Percentiles rank a stretch among this genome's conserved stretches.
Evolutionary conservation across 2,113 vertebrate genomes (phyloP).

Genomic region (Vicugna pacos): DNA sequence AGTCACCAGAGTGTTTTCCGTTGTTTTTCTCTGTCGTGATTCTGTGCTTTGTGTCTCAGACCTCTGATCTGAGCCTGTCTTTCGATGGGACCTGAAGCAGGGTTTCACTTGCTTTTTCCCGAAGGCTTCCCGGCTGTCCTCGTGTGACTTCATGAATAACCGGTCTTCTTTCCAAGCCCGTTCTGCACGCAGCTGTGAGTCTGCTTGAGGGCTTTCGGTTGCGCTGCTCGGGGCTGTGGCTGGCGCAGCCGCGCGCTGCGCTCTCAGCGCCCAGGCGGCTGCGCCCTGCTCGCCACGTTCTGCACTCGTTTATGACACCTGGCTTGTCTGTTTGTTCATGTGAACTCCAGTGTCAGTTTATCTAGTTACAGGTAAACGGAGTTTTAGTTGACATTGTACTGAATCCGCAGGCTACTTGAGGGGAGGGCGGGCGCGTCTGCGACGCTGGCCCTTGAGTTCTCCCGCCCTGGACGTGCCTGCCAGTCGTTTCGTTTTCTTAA

Average conservation of each 20-base stretch:
- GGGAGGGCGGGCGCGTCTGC: background rate
- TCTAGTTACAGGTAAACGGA: background rate
- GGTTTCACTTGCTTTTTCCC: background rate
- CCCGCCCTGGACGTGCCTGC: background rate
- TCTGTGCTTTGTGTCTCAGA: background rate
- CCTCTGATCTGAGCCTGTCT: background rate
- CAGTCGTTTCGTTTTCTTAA: background rate
- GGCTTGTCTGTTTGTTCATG: background rate
- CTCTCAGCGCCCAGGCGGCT: background rate
- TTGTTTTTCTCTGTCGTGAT: too few species aligned
- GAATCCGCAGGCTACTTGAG: background rate
- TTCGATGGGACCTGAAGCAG: background rate
- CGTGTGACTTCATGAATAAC: background rate
- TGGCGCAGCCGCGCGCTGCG: background rate
- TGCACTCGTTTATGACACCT: background rate
- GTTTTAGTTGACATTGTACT: background rate
- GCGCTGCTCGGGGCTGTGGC: rapidly evolving
- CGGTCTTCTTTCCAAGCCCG: too few species aligned
- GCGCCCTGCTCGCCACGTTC: background rate
- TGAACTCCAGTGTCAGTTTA: background rate
- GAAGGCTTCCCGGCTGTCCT: background rate
- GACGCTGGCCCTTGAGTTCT: background rate
- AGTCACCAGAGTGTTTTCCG: background rate
- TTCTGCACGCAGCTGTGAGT: background rate
- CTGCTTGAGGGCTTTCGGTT: too few species aligned